Conservation (phyloP, 2,888 invertebrate species). For the Lepetodrilus schrolli region DNA sequence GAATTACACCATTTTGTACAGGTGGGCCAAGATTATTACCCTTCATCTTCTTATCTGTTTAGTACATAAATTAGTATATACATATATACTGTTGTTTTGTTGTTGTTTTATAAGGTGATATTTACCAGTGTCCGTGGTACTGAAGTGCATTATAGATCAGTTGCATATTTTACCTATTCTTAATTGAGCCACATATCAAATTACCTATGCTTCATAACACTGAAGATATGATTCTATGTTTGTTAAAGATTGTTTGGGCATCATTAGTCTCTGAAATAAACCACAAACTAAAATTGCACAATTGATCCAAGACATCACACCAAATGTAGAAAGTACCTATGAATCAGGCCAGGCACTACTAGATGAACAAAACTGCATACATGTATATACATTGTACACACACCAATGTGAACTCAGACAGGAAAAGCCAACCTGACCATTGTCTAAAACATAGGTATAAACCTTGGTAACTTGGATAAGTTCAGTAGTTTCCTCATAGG, state of each 20-base stretch:
- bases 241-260: not conserved
- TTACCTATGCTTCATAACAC: too few species aligned
- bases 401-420: constrained; percentile 9
- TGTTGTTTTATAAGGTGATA: not conserved
- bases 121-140: too few species aligned
- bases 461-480: not conserved
- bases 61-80: too few species aligned
- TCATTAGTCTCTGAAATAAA: too few species aligned
- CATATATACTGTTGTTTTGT: too few species aligned
- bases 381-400: not conserved
- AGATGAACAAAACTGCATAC: not conserved
- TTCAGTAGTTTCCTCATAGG: not conserved
- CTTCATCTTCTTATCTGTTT: too few species aligned
- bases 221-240: not conserved
- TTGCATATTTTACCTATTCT: not conserved
- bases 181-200: too few species aligned
- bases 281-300: not conserved
- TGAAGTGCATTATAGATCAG: too few species aligned
- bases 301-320: not conserved
- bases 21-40: too few species aligned
- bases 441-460: not conserved
- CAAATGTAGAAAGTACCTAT: not conserved
- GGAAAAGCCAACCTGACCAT: constrained; percentile 24
- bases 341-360: not conserved
- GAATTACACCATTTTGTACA: too few species aligned